These are phyloP conservation scores for Pristionchus mayeri DNA, from an alignment of 2,888 invertebrate species.

Conservation along the genomic window DNA sequence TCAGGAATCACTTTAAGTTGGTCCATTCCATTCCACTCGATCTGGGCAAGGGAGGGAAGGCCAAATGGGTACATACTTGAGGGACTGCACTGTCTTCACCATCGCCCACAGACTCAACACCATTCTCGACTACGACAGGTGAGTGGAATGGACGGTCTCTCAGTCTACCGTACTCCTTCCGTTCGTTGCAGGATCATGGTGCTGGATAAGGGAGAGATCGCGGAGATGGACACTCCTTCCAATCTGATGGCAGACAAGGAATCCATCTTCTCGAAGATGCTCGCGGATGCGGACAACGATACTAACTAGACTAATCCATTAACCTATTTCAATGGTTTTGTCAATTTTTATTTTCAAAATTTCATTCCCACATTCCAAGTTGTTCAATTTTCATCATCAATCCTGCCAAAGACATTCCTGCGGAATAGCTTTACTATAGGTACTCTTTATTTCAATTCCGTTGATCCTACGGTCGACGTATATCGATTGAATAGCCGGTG, in stretches of 20 bases:
- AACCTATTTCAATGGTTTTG: not conserved
- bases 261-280: constrained; percentile 77
- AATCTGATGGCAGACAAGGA: constrained; percentile 75
- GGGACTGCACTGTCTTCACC: constrained; percentile 46
- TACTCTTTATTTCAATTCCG: not conserved
- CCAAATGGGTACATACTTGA: not conserved
- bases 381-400: constrained; percentile 15
- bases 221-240: constrained; percentile 77
- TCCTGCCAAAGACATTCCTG: not conserved
- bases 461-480: not conserved
- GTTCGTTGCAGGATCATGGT: constrained; percentile 76
- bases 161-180: not conserved
- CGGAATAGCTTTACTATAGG: constrained; percentile 2
- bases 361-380: not conserved
- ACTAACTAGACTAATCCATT: constrained; percentile 17
- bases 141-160: not conserved
- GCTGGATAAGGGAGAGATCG: constrained; percentile 77
- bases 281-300: constrained; percentile 76
- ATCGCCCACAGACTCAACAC: constrained; percentile 50
- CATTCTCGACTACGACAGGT: constrained; percentile 50
- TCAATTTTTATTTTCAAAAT: not conserved
- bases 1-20: constrained; percentile 46
- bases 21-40: too few relatives aligned
- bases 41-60: not conserved
- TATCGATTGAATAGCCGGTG: constrained; percentile 21